Base-by-base conservation (phyloP, 2,797 vertebrate genomes). In the Macrochelys suwanniensis region DNA sequence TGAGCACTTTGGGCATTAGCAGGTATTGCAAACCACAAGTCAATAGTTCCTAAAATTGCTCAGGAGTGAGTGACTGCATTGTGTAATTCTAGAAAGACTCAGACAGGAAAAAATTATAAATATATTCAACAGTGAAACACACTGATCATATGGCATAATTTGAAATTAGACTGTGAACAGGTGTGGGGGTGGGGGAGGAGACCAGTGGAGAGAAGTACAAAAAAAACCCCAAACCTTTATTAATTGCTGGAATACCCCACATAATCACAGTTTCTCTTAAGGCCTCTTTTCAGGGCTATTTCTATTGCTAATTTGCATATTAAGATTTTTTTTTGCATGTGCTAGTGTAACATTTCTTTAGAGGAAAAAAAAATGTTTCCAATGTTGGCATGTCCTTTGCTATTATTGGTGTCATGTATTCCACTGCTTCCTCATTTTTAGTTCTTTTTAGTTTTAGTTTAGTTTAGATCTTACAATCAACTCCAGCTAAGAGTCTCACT, bases 351-450 rank as follows among this genome's bases (percentile, higher is more conserved):
- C 77, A 79, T 88, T 17, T 88, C 11, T 82, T 49, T 9, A 6
- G 10, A 33, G 7, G 51, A 28, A 33, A 37, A 89, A 37, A 74
- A 47, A 89, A n/a, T 65, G 5, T 6, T 89, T 93, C 51, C 5
- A 76, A 7, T 33, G 19, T 47, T 56, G 15, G 10, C 74, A 19
- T 84, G 53, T 23, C 33, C 79, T 90, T 90, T 94, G 45, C 5
- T 89, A 5, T 56, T 26, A 74, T 21, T 74, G 21, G 13, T 49
- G 4, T 85, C 61, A 93, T 85, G 78, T 79, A 77, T 49, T 92
- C 83, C 80, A 42, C 82, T 15, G 33, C 10, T 92, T 92, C 50
- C 57, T 61, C 47, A 87, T 94, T 85, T 85, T 85, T 89, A 84
- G 0, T 7, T 4, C 37, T 3, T 12, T 90, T 95, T 86, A 11